Conservation (phyloP, 2,113 vertebrate species). For the Romanogobio albipinnatus region DNA sequence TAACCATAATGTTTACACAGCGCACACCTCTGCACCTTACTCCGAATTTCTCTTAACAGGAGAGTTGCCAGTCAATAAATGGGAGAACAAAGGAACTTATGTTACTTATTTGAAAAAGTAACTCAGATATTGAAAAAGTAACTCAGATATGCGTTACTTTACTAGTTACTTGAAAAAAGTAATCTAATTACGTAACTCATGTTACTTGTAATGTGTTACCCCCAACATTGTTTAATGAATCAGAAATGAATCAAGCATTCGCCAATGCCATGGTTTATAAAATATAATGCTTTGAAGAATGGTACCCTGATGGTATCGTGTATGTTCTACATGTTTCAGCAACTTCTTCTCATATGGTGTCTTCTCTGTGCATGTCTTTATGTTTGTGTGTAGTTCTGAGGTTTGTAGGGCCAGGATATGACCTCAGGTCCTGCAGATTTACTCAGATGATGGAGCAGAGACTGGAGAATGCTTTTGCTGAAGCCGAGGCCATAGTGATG, state of each 20-base stretch:
- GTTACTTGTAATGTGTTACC: too few species aligned
- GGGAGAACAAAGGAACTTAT: too few species aligned
- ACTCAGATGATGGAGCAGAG: conserved; percentile 93
- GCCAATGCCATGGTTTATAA: not conserved
- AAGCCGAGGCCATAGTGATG: conserved; percentile 86
- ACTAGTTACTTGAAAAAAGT: too few species aligned
- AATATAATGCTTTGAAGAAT: not conserved
- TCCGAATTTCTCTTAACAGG: too few species aligned
- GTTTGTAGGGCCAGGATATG: conserved; percentile 89
- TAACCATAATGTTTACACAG: too few species aligned
- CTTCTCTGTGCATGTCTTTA: conserved; percentile 6
- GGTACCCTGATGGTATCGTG: too few species aligned
- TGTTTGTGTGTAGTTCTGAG: conserved; percentile 82
- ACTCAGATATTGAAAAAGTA: too few species aligned
- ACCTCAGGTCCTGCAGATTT: conserved; percentile 91
- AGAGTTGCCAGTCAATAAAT: too few species aligned
- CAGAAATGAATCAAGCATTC: not conserved
- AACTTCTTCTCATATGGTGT: not conserved
- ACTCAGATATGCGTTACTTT: too few species aligned
- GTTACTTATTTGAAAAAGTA: too few species aligned
- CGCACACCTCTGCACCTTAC: too few species aligned
- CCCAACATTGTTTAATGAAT: not conserved
- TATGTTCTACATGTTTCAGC: not conserved
- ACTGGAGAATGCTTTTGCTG: conserved; percentile 90
- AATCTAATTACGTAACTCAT: too few species aligned